Evolutionary conservation across 92 coral and sea anemone species (phyloP).

Genomic region (Palythoa heliodiscus): DNA sequence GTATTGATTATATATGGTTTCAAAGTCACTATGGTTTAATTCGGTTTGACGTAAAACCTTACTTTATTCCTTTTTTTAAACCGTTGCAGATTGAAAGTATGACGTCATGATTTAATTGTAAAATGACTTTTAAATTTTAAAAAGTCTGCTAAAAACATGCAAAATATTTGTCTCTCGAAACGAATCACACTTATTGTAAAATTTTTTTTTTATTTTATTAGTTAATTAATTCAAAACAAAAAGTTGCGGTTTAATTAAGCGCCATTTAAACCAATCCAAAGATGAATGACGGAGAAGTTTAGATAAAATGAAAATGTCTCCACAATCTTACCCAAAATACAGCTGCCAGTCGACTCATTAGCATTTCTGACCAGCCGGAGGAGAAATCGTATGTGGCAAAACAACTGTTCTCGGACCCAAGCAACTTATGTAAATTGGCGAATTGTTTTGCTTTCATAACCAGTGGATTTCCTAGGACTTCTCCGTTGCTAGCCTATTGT

Average conservation of each 20-base stretch:
- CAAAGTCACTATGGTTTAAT: too few species aligned
- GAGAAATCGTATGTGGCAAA: slow-evolving; percentile 14
- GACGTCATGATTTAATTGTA: too few species aligned
- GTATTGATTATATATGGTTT: too few species aligned
- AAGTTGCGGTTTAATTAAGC: background rate
- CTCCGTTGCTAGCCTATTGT: slow-evolving; percentile 27
- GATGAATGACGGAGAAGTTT: background rate
- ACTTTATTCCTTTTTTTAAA: too few species aligned
- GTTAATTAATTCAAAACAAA: background rate
- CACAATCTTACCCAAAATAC: background rate
- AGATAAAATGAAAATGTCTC: background rate
- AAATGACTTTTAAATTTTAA: too few species aligned
- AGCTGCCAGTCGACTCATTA: slow-evolving; percentile 28
- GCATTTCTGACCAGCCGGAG: slow-evolving; percentile 14
- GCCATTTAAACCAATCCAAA: background rate
- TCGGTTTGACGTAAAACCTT: too few species aligned
- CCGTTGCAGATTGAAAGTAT: too few species aligned
- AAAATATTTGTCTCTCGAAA: too few species aligned
- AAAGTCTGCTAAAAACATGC: too few species aligned
- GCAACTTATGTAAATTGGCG: slow-evolving; percentile 37
- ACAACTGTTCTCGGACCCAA: slow-evolving; percentile 4
- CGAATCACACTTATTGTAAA: too few species aligned
- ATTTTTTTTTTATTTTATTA: too few species aligned
- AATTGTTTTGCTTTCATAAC: slow-evolving; percentile 16
- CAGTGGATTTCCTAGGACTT: slow-evolving; percentile 31